A percentile compares a stretch with the other conserved stretches of the same genome.
phyloP scores from a whole-genome alignment of 2,888 invertebrate species.

The Megaustenia siamemsis region DNA sequence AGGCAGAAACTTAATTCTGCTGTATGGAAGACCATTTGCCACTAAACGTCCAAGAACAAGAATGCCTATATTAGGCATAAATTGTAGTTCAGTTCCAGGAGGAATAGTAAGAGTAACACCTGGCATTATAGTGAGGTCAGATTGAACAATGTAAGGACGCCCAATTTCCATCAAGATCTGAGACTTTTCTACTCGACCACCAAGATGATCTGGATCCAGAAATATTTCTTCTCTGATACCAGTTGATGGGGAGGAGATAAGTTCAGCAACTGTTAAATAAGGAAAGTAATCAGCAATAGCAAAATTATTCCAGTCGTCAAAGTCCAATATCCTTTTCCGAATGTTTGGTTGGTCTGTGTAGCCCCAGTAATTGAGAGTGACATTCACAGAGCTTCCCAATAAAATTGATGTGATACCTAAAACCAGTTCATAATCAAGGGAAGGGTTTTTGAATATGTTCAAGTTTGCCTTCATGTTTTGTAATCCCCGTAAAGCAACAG shows the following conservation, averaged over 20 bases:
- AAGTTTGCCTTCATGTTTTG: slow-evolving; percentile 94
- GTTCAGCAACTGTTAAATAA: slow-evolving; percentile 85
- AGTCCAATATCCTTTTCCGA: slow-evolving; percentile 93
- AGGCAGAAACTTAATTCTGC: slow-evolving; percentile 68
- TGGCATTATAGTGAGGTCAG: slow-evolving; percentile 98
- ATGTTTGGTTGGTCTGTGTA: slow-evolving; percentile 87
- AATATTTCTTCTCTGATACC: slow-evolving; percentile 64
- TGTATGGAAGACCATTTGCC: slow-evolving; percentile 86
- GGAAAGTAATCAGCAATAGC: slow-evolving; percentile 95
- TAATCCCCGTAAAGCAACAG: slow-evolving; percentile 94
- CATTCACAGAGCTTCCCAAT: slow-evolving; percentile 91
- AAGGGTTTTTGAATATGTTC: slow-evolving; percentile 88
- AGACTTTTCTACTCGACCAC: slow-evolving; percentile 84
- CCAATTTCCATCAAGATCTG: slow-evolving; percentile 65
- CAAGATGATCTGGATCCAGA: slow-evolving; percentile 70
- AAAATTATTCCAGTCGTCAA: slow-evolving; percentile 99
- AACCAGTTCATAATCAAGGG: slow-evolving; percentile 89
- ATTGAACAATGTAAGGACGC: slow-evolving; percentile 82
- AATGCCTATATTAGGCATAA: slow-evolving; percentile 96
- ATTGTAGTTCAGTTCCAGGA: slow-evolving; percentile 94
- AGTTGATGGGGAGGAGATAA: slow-evolving; percentile 65
- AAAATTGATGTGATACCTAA: slow-evolving; percentile 92
- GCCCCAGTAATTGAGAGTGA: slow-evolving; percentile 98
- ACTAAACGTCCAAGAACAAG: slow-evolving; percentile 93
- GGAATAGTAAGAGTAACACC: slow-evolving; percentile 91